Conservation (phyloP, 2,888 invertebrate genomes). For the Onchidella celtica region DNA sequence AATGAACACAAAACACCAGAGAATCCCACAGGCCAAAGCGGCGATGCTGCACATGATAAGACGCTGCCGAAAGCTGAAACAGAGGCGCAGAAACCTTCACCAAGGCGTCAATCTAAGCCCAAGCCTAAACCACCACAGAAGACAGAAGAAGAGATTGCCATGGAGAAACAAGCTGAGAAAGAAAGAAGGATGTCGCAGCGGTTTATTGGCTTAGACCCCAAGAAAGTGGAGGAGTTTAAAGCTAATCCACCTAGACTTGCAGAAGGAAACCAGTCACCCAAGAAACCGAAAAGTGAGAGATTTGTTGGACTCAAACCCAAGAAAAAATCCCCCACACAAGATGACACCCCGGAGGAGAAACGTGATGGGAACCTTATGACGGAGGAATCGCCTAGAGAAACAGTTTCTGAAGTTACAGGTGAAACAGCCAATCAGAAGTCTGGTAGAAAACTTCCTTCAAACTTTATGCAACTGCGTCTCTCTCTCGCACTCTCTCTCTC, state of each 20-base stretch:
- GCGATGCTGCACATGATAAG: neutral
- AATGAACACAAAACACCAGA: neutral
- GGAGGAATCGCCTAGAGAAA: no score
- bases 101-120: neutral
- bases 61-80: no score
- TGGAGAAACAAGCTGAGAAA: neutral
- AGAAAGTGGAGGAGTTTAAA: constrained; percentile 10
- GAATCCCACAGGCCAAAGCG: neutral
- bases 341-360: neutral
- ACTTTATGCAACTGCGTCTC: no score
- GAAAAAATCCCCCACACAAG: neutral
- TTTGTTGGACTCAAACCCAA: constrained; percentile 17
- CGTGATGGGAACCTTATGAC: neutral
- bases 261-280: neutral
- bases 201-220: constrained; percentile 25
- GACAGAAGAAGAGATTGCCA: neutral
- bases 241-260: neutral
- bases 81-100: neutral
- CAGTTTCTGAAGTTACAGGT: no score
- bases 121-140: neutral
- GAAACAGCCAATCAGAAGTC: no score
- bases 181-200: neutral
- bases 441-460: no score
- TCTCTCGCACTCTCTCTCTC: no score
- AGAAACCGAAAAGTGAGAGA: neutral